These are phyloP conservation scores for Himantopus leucocephalus DNA, from an alignment of 2,113 vertebrate genomes.

Conservation along the genomic window DNA sequence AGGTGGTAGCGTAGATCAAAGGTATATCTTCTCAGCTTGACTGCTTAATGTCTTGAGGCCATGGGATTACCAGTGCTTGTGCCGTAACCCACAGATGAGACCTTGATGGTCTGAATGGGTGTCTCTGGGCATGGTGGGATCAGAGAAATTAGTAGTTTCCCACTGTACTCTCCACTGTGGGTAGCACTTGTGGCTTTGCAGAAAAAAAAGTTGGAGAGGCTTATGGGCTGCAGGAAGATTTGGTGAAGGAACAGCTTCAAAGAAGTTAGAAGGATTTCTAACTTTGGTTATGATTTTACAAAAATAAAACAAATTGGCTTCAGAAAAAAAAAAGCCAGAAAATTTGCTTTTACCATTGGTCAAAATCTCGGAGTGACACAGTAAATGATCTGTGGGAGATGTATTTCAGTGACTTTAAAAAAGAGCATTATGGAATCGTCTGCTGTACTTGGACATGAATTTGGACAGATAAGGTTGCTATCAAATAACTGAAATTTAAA, in stretches of 20 bases:
- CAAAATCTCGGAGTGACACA: not conserved
- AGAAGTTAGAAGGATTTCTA: not conserved
- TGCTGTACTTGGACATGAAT: not conserved
- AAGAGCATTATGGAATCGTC: not conserved
- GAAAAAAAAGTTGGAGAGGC: not conserved
- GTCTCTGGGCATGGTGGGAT: not conserved
- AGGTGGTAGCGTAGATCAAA: not conserved
- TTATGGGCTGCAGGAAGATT: not conserved
- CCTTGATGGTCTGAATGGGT: not conserved
- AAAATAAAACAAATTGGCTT: not conserved
- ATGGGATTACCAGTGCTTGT: not conserved
- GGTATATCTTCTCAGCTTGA: not conserved
- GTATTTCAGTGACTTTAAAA: constrained; percentile 1
- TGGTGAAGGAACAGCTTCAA: not conserved
- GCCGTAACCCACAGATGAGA: not conserved
- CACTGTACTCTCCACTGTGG: not conserved
- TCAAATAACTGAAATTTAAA: constrained; percentile 8
- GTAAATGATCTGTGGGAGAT: not conserved
- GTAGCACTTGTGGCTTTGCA: not conserved
- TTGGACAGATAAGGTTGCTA: not conserved
- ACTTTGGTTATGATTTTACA: not conserved
- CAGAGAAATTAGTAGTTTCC: not conserved
- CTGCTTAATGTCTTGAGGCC: not conserved
- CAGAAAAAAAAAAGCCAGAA: not conserved
- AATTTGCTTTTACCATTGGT: not conserved